Evolutionary conservation across 2,797 vertebrate genomes (phyloP).

Genomic region (Anguilla anguilla): DNA sequence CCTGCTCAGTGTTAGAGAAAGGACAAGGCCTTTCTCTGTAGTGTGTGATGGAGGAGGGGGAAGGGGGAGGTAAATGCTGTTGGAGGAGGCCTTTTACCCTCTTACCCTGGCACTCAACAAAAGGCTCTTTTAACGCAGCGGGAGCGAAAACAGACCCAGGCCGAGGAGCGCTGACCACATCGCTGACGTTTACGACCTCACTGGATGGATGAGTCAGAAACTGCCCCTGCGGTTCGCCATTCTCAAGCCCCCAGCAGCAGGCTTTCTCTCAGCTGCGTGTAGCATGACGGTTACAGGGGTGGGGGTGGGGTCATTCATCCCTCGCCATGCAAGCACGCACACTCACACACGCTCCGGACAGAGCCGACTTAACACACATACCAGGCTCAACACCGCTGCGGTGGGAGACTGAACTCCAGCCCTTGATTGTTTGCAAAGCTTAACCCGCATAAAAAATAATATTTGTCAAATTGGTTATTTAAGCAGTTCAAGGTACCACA

Average conservation of each 20-base stretch:
- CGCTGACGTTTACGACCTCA: conserved; percentile 22
- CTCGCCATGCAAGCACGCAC: neutral
- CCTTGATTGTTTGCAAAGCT: neutral
- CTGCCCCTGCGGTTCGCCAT: neutral
- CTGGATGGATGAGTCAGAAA: conserved; percentile 25
- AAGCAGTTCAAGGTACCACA: neutral
- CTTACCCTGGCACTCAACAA: conserved; percentile 34
- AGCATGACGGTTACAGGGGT: neutral
- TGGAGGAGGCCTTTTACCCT: conserved; percentile 28
- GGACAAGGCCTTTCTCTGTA: conserved; percentile 13
- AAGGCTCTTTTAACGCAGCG: conserved; percentile 34
- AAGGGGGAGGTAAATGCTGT: conserved; percentile 2
- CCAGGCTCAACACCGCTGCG: neutral
- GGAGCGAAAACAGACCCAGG: conserved; percentile 40
- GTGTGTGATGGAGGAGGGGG: conserved; percentile 2
- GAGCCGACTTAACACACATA: neutral
- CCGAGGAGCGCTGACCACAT: conserved; percentile 31
- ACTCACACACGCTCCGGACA: neutral
- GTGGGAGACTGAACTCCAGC: neutral
- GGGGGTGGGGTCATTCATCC: neutral
- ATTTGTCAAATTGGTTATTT: neutral
- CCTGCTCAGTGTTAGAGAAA: conserved; percentile 32
- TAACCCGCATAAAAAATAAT: neutral
- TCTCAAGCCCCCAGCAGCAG: conserved; percentile 14
- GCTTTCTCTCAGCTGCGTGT: neutral